Base-by-base conservation (phyloP, 1,140 invertebrate species). In the Drosophila bocqueti region DNA sequence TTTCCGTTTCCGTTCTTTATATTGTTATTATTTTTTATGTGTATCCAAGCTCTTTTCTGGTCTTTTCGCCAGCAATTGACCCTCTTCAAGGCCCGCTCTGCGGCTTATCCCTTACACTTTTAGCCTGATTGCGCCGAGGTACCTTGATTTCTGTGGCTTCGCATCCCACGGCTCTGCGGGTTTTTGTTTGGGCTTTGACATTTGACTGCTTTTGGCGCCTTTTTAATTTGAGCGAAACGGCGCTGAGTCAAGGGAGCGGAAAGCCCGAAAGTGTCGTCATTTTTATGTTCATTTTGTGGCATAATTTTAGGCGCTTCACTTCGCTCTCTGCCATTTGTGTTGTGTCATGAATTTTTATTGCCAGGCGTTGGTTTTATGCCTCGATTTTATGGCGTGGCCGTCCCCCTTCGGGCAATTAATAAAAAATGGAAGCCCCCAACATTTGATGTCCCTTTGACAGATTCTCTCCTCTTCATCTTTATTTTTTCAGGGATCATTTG, bases 121-220 rank as follows among this genome's bases (percentile, higher is more conserved):
- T 69, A 24, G 66, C 66, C 61, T 69, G 63, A 75, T 69, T 69
- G 63, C 57, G 31, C 13, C 40, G n/a, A 15, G 38, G 24, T 18
- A 73, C 67, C 80, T 82, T 82, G 75, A 68, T 74, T 86, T 76
- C 47, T 26, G 54, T 7, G 45, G 58, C 55, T 81, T 79, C 79
- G 68, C 65, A 85, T 24, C 74, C 34, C 55, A 52, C 66, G 31
- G 36, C 47, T 50, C 55, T 52, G 21, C 9, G 18, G 62, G 38
- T 15, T 60, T 76, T 78, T 63, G 49, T 78, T 69, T 61, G 65
- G 52, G 10, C 50, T 52, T 24, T 83, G 84, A 78, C 83, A 83
- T 81, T 87, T 87, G 83, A 89, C 83, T 81, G 84, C 84, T 83
- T 79, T 79, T 89, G 83, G 72, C 84, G 84, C 84, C 80, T 71